phyloP scores from a whole-genome alignment of 2,888 invertebrate genomes.

The Patella pellucida region DNA sequence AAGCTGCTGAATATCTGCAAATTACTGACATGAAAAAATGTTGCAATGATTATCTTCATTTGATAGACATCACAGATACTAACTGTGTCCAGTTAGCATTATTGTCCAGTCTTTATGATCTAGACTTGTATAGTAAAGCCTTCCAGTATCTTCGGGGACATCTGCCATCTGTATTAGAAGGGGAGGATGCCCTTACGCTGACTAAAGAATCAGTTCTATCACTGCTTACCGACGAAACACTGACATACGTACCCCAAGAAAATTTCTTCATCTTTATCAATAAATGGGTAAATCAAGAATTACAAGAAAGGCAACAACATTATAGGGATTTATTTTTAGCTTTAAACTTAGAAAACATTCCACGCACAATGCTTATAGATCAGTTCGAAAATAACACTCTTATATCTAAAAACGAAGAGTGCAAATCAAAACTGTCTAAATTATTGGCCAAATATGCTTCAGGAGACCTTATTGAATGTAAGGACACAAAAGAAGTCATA shows the following conservation, averaged over 20 bases:
- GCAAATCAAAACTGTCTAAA: conserved; percentile 25
- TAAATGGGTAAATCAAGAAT: conserved; percentile 50
- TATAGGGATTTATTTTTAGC: conserved; percentile 50
- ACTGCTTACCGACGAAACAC: conserved; percentile 45
- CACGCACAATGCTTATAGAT: conserved; percentile 37
- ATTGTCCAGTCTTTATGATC: conserved; percentile 52
- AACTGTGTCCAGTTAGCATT: conserved; percentile 53
- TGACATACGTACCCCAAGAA: conserved; percentile 48
- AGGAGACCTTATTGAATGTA: conserved; percentile 41
- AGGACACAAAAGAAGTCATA: conserved; percentile 43
- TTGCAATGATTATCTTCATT: conserved; percentile 45
- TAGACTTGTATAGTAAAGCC: conserved; percentile 48
- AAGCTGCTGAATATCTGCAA: conserved; percentile 58
- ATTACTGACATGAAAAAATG: conserved; percentile 48
- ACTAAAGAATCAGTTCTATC: conserved; percentile 49
- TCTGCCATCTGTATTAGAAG: conserved; percentile 49
- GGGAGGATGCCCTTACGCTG: conserved; percentile 47
- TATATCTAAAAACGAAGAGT: conserved; percentile 41
- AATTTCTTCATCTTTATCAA: conserved; percentile 53
- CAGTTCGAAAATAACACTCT: conserved; percentile 39
- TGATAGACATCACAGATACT: conserved; percentile 40
- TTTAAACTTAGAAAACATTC: conserved; percentile 44
- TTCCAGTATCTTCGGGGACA: conserved; percentile 50
- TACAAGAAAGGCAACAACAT: conserved; percentile 32
- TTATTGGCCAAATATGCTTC: conserved; percentile 20